These are phyloP conservation scores for Petrocephalus microphthalmus DNA, from an alignment of 2,113 vertebrate genomes.

Conservation along the genomic window DNA sequence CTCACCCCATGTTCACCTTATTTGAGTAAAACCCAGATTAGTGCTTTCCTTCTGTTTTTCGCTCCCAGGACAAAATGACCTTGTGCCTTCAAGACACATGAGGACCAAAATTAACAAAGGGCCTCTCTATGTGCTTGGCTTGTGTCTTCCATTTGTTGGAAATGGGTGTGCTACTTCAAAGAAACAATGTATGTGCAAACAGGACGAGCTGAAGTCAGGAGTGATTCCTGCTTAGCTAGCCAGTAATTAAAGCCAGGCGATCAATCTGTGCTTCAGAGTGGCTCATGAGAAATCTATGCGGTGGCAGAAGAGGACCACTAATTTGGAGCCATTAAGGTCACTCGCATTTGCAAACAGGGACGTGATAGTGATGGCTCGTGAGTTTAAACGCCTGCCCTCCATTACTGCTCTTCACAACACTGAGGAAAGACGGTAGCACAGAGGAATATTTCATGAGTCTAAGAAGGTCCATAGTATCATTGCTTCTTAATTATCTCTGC, in stretches of 20 bases:
- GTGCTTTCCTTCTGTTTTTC: background rate
- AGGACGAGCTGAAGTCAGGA: constrained; percentile 34
- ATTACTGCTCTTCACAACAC: constrained; percentile 46
- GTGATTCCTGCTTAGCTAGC: constrained; percentile 50
- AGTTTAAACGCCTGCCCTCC: constrained; percentile 60
- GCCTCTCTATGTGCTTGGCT: background rate
- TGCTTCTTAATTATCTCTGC: background rate
- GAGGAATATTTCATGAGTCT: constrained; percentile 19
- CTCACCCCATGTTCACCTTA: background rate
- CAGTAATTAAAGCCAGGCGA: constrained; percentile 67
- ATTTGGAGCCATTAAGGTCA: constrained; percentile 72
- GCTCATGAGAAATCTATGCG: constrained; percentile 66
- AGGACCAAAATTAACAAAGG: background rate
- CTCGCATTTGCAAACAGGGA: constrained; percentile 68
- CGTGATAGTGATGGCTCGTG: constrained; percentile 66
- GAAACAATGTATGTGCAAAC: constrained; percentile 40
- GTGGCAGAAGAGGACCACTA: constrained; percentile 65
- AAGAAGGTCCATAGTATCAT: constrained; percentile 31
- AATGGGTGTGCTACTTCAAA: background rate
- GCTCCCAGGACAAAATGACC: background rate
- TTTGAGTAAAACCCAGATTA: background rate
- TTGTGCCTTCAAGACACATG: background rate
- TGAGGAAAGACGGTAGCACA: constrained; percentile 36
- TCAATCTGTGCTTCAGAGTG: constrained; percentile 63
- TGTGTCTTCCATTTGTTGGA: background rate